A percentile compares a stretch with the other conserved stretches of the same genome.
Conservation (phyloP, 2,888 invertebrate species). For the Hedychridium roseum region DNA sequence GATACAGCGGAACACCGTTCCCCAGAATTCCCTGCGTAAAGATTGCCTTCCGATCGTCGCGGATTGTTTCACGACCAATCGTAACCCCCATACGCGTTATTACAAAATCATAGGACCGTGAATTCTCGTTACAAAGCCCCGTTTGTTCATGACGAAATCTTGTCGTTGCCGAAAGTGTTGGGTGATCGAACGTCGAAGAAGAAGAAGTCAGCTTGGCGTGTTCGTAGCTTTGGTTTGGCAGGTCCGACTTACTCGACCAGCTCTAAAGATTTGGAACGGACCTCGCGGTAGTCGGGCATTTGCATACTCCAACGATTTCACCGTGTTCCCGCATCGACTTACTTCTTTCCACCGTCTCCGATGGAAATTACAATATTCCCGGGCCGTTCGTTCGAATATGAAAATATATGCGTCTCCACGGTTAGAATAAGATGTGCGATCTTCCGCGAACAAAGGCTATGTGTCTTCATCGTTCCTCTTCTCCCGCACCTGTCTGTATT, state of each 20-base stretch:
- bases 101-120: no score
- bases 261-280: conserved; percentile 47
- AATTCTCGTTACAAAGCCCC: no score
- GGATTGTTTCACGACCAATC: no score
- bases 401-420: conserved; percentile 58
- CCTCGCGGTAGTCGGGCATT: conserved; percentile 37
- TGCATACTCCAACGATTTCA: conserved; percentile 57
- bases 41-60: no score
- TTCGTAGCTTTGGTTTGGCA: conserved; percentile 22
- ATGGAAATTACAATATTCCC: conserved; percentile 64
- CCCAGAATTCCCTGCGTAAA: no score
- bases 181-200: no score
- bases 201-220: no score
- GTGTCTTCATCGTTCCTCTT: conserved; percentile 4
- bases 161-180: no score
- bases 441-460: conserved; percentile 11
- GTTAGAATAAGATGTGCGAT: conserved; percentile 50
- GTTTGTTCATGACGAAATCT: no score
- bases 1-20: no score
- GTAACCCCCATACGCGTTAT: no score
- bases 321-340: conserved; percentile 44
- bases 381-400: conserved; percentile 55
- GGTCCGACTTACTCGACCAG: conserved; percentile 34
- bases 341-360: conserved; percentile 56
- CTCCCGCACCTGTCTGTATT: conserved; percentile 1